These are phyloP conservation scores for Phalacrocorax carbo DNA, from an alignment of 2,113 vertebrate species.

Conservation along the genomic window DNA sequence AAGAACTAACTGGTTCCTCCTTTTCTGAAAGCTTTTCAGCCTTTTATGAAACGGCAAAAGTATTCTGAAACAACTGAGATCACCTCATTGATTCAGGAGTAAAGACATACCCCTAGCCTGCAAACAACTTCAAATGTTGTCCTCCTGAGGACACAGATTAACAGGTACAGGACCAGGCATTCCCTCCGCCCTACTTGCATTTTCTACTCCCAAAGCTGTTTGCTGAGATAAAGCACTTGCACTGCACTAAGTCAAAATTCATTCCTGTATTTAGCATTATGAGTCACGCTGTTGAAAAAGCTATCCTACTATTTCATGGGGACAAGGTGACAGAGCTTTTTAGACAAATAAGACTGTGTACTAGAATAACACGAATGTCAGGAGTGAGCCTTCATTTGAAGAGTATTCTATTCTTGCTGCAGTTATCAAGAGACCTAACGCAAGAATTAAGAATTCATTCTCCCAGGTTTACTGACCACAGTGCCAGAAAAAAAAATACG, in stretches of 20 bases:
- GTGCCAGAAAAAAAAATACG: neutral
- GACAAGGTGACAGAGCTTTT: neutral
- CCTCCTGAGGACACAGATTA: neutral
- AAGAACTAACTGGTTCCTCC: neutral
- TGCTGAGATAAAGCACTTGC: slow-evolving; percentile 25
- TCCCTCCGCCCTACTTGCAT: neutral
- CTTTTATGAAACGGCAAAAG: neutral
- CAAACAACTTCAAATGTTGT: neutral
- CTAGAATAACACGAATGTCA: neutral
- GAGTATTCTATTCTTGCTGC: neutral
- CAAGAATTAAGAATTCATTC: neutral
- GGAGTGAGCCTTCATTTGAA: neutral
- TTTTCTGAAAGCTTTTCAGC: neutral
- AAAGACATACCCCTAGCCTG: neutral
- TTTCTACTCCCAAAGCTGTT: neutral
- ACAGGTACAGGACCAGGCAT: neutral
- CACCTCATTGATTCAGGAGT: neutral
- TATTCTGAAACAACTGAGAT: neutral
- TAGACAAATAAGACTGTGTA: neutral
- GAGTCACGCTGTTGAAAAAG: slow-evolving; percentile 37
- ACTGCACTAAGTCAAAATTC: neutral
- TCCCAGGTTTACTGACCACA: neutral
- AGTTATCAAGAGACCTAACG: neutral
- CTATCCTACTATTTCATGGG: neutral
- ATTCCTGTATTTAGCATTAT: slow-evolving; percentile 31